Percentiles rank a stretch among this genome's conserved stretches.
These are phyloP conservation scores for Hippolais icterina DNA, from an alignment of 2,113 vertebrate species.

Conservation along the genomic window DNA sequence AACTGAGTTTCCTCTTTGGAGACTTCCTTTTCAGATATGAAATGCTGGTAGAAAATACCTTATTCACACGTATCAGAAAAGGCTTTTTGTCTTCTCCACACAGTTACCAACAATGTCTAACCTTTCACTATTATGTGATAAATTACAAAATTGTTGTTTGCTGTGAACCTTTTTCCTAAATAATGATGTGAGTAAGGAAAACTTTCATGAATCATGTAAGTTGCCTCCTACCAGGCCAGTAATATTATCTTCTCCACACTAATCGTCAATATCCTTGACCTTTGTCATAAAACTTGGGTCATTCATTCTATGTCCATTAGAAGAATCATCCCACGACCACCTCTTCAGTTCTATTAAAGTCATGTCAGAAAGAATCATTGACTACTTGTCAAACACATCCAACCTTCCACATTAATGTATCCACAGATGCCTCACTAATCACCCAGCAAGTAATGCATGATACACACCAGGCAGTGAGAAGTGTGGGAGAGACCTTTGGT, in stretches of 20 bases:
- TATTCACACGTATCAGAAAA: background rate
- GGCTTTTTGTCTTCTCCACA: background rate
- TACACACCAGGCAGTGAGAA: background rate
- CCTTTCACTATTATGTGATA: background rate
- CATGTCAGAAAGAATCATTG: conserved; percentile 75
- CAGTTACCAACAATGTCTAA: background rate
- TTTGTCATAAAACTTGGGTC: conserved; percentile 76
- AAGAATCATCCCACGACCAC: conserved; percentile 71
- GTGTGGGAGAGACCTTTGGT: background rate
- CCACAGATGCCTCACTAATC: conserved; percentile 58
- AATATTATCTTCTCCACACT: conserved; percentile 71
- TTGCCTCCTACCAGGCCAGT: conserved; percentile 63
- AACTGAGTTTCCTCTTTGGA: background rate
- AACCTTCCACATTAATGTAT: conserved; percentile 66
- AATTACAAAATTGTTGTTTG: background rate
- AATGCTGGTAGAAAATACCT: background rate
- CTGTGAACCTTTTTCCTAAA: background rate
- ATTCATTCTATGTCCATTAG: conserved; percentile 69
- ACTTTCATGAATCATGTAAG: conserved; percentile 62
- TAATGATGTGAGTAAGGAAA: background rate
- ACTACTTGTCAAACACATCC: conserved; percentile 75
- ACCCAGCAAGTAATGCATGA: conserved; percentile 51
- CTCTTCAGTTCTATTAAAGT: conserved; percentile 73
- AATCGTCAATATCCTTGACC: conserved; percentile 73
- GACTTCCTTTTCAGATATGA: background rate